phyloP scores from a whole-genome alignment of 2,113 vertebrate species.

The Dipodomys merriami region DNA sequence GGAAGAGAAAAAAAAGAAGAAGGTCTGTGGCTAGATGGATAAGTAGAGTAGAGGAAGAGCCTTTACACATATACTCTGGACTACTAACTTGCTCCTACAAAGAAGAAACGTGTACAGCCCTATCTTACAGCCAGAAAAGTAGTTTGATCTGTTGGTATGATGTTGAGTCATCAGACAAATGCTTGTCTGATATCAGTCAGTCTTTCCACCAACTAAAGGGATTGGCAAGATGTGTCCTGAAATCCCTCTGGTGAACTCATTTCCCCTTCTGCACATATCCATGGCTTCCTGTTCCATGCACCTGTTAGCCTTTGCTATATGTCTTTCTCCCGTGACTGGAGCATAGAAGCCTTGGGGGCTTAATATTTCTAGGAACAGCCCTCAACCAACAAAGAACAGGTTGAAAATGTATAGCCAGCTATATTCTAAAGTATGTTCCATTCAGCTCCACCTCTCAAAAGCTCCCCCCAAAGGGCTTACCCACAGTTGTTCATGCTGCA shows the following conservation, averaged over 20 bases:
- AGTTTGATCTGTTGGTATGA: not conserved
- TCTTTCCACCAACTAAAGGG: not conserved
- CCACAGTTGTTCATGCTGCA: not conserved
- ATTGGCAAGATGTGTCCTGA: not conserved
- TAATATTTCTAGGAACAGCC: not conserved
- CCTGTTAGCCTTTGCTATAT: not conserved
- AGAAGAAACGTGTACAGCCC: not conserved
- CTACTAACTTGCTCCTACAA: not conserved
- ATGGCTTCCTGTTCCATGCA: not conserved
- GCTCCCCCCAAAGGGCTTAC: not conserved
- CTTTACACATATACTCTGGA: fast-evolving
- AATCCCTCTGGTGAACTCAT: not conserved
- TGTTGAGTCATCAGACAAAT: not conserved
- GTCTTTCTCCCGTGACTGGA: not conserved
- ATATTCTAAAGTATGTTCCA: not conserved
- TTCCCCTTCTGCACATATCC: not conserved
- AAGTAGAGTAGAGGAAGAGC: not conserved
- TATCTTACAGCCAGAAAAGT: not conserved
- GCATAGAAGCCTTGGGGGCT: not conserved
- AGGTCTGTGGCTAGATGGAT: not conserved
- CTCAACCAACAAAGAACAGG: not conserved
- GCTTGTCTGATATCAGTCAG: not conserved
- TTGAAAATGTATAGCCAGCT: not conserved
- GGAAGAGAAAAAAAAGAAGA: not conserved
- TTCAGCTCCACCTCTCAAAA: not conserved